Evolutionary conservation across 2,888 invertebrate species (phyloP), one percentile per base, ranked within the genome.

Genomic region (Sarcophaga carnaria): DNA sequence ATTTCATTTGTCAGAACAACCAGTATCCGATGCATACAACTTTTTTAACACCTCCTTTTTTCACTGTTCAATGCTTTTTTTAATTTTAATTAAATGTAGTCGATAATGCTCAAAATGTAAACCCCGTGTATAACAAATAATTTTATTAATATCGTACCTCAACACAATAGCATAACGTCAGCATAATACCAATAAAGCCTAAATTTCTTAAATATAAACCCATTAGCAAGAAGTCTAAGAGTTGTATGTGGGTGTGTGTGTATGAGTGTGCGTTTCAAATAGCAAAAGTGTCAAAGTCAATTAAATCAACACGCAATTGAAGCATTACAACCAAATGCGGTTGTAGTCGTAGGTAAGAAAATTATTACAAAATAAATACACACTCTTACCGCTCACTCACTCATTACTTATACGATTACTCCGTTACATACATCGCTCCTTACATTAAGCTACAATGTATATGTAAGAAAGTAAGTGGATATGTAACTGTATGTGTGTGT

Each of bases 261-360:
- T 62, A 10, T 22, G 10, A 6, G 47, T 62, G 3, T 77, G n/a
- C 25, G n/a, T 70, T 70, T 54, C 10, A 79, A 83, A 74, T 45
- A 20, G 66, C 62, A 74, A 69, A 86, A 80, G 54, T 86, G 86
- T 83, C 86, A 81, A 80, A 86, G 75, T 86, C 74, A 86, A 80
- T 86, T 86, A 86, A 81, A 75, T 71, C 37, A 17, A 54, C 60
- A 78, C 12, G 47, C 75, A 86, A 77, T 80, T 80, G 47, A 71
- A 66, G 76, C 80, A 70, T 70, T 54, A 75, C 69, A 78, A 70
- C 11, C 80, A 25, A 64, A 74, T 77, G 62, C 59, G 63, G 27
- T 69, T 60, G 64, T 74, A 69, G 14, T 2, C 54, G 17, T 54
- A 54, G 54, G 54, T 17, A 54, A 54, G 12, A 54, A 54, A 54